Percentiles rank a stretch among this genome's conserved stretches.
Conservation (phyloP, 1,140 invertebrate genomes). For the Proales similis region DNA sequence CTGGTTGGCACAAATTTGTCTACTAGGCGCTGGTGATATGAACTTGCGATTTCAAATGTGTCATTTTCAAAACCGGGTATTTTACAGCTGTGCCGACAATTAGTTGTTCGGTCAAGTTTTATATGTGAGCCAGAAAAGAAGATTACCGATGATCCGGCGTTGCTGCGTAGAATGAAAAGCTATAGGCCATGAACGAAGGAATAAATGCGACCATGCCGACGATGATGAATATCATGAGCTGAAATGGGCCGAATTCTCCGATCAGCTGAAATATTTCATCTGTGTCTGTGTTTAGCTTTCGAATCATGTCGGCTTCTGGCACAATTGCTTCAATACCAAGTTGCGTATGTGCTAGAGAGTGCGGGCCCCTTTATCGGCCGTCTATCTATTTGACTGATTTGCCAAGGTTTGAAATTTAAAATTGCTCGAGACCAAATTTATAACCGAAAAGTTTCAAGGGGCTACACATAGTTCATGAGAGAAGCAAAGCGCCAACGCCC, state of each 20-base stretch:
- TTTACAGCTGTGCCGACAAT: constrained; percentile 12
- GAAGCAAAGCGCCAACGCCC: too few relatives aligned
- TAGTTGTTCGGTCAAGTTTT: too few relatives aligned
- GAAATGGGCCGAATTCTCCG: constrained; percentile 7
- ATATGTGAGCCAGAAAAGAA: too few relatives aligned
- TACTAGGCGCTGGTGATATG: neutral
- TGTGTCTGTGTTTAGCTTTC: constrained; percentile 11
- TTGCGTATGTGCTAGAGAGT: too few relatives aligned
- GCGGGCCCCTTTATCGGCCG: too few relatives aligned
- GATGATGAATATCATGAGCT: neutral
- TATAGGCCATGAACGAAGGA: constrained; percentile 7
- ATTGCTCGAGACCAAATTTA: too few relatives aligned
- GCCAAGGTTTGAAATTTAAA: too few relatives aligned
- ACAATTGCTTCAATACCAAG: too few relatives aligned
- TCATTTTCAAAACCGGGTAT: constrained; percentile 1
- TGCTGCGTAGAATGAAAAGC: constrained; percentile 20
- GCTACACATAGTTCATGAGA: too few relatives aligned
- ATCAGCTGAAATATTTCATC: constrained; percentile 20
- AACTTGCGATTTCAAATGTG: constrained; percentile 5
- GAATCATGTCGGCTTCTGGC: too few relatives aligned
- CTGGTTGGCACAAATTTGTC: constrained; percentile 16
- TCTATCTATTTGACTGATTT: too few relatives aligned
- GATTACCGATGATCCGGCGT: constrained; percentile 2
- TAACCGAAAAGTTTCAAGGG: too few relatives aligned
- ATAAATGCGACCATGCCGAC: constrained; percentile 15